phyloP scores from a whole-genome alignment of 2,113 vertebrate species.

The Campylorhamphus procurvoides region DNA sequence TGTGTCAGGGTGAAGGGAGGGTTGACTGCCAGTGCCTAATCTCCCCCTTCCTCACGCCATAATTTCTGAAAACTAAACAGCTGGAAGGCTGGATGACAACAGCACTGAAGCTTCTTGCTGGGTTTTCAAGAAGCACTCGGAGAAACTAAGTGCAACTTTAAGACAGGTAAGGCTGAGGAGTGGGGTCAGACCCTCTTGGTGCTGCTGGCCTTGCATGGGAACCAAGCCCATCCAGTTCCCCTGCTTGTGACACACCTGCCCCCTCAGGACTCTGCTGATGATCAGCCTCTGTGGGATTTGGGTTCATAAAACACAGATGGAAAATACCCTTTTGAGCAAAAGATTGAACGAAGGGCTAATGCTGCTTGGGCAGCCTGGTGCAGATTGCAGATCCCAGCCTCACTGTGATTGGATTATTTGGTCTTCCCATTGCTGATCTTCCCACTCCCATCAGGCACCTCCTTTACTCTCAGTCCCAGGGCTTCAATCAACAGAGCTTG shows the following conservation, averaged over 20 bases:
- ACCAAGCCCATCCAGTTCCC: not conserved
- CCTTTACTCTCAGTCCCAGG: not conserved
- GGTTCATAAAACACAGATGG: not conserved
- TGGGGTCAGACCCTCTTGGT: rapidly evolving
- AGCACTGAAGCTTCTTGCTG: not conserved
- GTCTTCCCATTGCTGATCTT: not conserved
- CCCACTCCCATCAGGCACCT: not conserved
- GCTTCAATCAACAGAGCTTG: not conserved
- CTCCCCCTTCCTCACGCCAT: not conserved
- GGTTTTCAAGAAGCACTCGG: not conserved
- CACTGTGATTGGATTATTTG: not conserved
- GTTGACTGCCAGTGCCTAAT: conserved; percentile 10
- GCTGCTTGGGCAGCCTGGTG: not conserved
- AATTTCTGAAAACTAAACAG: conserved; percentile 21
- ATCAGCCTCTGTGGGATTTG: not conserved
- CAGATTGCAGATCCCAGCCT: not conserved
- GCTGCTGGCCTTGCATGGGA: rapidly evolving
- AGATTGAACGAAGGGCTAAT: not conserved
- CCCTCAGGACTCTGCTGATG: not conserved
- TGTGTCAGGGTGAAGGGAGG: not conserved
- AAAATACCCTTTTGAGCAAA: not conserved
- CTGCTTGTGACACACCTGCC: rapidly evolving
- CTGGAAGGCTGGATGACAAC: not conserved
- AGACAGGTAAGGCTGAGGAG: not conserved
- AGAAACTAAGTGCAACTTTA: not conserved